Evolutionary conservation across 2,888 invertebrate genomes (phyloP), one percentile per base, ranked within the genome.

Genomic region (Pyrocoelia pectoralis): DNA sequence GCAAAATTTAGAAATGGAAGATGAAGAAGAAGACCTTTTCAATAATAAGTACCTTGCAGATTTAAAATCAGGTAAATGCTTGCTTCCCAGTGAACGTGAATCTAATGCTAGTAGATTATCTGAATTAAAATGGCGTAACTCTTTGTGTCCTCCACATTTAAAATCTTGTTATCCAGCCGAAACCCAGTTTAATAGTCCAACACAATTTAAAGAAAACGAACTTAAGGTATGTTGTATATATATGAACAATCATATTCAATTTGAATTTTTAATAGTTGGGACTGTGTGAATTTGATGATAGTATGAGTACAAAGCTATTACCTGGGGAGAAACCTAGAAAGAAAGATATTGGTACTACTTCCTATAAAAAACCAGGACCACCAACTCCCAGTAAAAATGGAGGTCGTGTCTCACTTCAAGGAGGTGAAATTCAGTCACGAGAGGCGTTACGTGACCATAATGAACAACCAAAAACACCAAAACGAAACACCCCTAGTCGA

Each of bases 381-480:
- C 94, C 94, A 17, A 94, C 94, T 1, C 94, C 94, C 0, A 92
- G 92, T 81, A 94, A 93, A 81, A 89, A 92, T 77, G 92, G 91
- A 9, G 81, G 80, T 1, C 84, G 92, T 66, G 81, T 88, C 6
- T 93, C 93, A 0, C 85, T 89, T 49, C 89, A 89, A 79, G 78
- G 79, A 1, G 80, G 86, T 79, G 87, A 88, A 62, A 83, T 85
- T 0, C 85, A 85, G 68, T 78, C 85, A 0, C 82, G 85, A 18
- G 85, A 86, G 67, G 84, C 86, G 0, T 77, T 89, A 24, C 84
- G 84, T 61, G 89, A 89, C 65, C 81, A 61, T 24, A 74, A 74
- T 79, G 60, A 84, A 81, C 68, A 9, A n/a, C 46, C 62, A 18
- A 73, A 74, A 59, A 73, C 74, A 13, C 77, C 74, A 14, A 86